Base-by-base conservation (phyloP, 2,113 vertebrate genomes). In the Neolamprologus cancellatus region DNA sequence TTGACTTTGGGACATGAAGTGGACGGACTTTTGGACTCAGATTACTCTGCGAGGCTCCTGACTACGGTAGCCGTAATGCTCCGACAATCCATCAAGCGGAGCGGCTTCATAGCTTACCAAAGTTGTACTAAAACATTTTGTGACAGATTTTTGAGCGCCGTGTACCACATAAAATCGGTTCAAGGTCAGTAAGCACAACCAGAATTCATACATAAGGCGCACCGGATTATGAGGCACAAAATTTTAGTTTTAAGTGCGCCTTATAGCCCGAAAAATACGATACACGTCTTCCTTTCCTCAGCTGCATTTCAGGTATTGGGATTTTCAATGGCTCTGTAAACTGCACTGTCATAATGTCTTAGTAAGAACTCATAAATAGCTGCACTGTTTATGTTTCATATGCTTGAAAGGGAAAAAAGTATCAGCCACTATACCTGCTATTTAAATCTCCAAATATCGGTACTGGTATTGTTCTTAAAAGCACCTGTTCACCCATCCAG, bases 91-190 rank as follows among this genome's bases (percentile, higher is more conserved):
- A 15, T 28, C 54, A 28, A 28, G 7, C 1, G 3, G 3, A 0
- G 54, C 4, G 0, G 0, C 23, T 57, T 15, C 13, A 3, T 57
- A 57, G 7, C 1, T 57, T 28, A 57, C 13, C 13, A 2, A 57
- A 28, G 54, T 57, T 0, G 1, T 28, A 57, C 54, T 28, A 15
- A 57, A 57, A 57, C 2, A 28, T 28, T 57, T 57, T 57, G 2
- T 9, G 25, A 28, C 54, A 57, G 13, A 57, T 15, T 0, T 57
- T 0, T 28, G 54, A 15, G 54, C 0, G 1, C 54, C 1, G 0
- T 57, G 7, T 15, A 30, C 13, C 1, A 57, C 23, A 57, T 57
- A 28, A 28, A 57, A 57, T 28, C 7, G 1, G 7, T 57, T 28
- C 0, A 0, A 57, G 13, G 54, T 57, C 54, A 57, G 25, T 28